Evolutionary conservation across 2,888 invertebrate species (phyloP).

Genomic region (Eilema caniola): DNA sequence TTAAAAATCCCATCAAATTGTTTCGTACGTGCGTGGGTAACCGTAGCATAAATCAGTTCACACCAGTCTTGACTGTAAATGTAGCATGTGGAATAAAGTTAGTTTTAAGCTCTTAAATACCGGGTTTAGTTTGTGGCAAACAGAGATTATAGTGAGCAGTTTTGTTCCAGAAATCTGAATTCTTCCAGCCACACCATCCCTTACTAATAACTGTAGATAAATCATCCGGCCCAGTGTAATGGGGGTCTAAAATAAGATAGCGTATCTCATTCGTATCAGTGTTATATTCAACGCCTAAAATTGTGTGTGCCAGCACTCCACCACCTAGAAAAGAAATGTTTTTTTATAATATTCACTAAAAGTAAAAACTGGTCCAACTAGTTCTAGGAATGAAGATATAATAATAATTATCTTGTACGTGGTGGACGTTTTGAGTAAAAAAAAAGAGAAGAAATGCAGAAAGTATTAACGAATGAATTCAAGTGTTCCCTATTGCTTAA

Average conservation of each 20-base stretch:
- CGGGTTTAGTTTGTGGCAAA: conserved; percentile 90
- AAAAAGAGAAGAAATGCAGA: too few relatives aligned
- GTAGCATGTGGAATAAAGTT: conserved; percentile 10
- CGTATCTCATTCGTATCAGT: conserved; percentile 92
- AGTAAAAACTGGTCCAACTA: not conserved
- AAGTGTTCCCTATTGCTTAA: too few relatives aligned
- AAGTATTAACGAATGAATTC: too few relatives aligned
- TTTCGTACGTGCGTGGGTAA: conserved; percentile 15
- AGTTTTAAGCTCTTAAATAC: conserved; percentile 59
- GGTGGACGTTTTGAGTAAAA: too few relatives aligned
- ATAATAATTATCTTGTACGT: not conserved
- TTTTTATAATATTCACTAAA: not conserved
- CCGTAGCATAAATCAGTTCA: not conserved
- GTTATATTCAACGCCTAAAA: conserved; percentile 97
- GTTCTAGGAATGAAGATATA: too few relatives aligned
- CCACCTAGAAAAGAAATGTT: conserved; percentile 89
- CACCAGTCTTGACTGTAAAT: not conserved
- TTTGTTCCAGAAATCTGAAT: conserved; percentile 97
- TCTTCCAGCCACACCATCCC: conserved; percentile 99
- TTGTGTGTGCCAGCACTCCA: conserved; percentile 98
- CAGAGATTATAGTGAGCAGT: conserved; percentile 98
- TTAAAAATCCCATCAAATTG: not conserved
- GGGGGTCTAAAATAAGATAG: conserved; percentile 99
- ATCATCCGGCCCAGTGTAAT: conserved; percentile 97
- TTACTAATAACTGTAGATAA: conserved; percentile 90